Evolutionary conservation across 1,140 invertebrate species (phyloP), one percentile per base, ranked within the genome.

Genomic region (Chrysomallon squamiferum): DNA sequence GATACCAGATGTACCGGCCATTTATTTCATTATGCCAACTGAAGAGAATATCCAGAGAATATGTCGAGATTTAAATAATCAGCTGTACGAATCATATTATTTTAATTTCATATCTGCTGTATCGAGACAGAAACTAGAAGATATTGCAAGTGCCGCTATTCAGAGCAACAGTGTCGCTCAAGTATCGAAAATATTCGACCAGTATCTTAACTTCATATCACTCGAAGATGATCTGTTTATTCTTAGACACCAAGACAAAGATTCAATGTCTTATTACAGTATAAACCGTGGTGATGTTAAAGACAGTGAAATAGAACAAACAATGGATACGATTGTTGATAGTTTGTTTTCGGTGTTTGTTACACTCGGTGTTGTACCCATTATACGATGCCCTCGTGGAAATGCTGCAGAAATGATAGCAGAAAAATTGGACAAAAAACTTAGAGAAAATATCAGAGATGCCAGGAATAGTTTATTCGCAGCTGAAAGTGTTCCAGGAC

Each of bases 401-500:
- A 98, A 97, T 88, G 97, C 97, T 11, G 97, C 97, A 2, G 96
- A 99, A 88, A 95, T 97, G 92, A 95, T 99, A 1, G 95, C 94
- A 2, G 93, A 95, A 86, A 97, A 97, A 86, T 87, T 99, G 57
- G 95, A 99, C 77, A 98, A 98, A 85, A 99, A 99, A 86, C 87
- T 99, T 27, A 86, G 95, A 52, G 96, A 99, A 83, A 99, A 99
- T 88, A 87, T 99, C 3, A 92, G 95, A 88, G 97, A 99, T 87
- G 91, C 96, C 0, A 90, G 96, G 80, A 98, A 98, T 84, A 98
- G 95, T 87, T 88, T 99, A 33, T 99, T 99, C 81, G 91, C 94
- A 71, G 90, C 91, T 64, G 95, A 96, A 82, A 88, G 90, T 50
- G 77, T 78, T 32, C 87, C 90, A 0, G 90, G 89, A 35, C 93